Conservation (phyloP, 2,888 invertebrate species). For the Scaptomyza flava region DNA sequence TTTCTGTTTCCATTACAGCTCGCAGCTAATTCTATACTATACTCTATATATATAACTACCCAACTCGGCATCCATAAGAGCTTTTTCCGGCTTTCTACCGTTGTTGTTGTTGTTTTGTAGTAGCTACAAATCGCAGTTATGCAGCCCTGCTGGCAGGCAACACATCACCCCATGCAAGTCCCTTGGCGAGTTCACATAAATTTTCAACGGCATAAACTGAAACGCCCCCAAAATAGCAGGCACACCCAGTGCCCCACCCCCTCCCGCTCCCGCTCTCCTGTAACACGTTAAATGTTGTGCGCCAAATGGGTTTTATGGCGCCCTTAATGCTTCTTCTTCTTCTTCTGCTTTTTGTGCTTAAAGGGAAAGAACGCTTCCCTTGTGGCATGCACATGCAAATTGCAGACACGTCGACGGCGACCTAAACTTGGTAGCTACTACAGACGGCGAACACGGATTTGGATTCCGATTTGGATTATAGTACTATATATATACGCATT, state of each 20-base stretch:
- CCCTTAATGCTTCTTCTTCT: slow-evolving; percentile 9
- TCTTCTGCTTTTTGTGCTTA: slow-evolving; percentile 6
- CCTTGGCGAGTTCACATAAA: slow-evolving; percentile 41
- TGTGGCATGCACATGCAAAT: slow-evolving; percentile 68
- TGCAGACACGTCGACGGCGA: slow-evolving; percentile 65
- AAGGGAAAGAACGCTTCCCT: slow-evolving; percentile 9
- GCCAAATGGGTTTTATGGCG: slow-evolving; percentile 73
- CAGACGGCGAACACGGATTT: slow-evolving; percentile 17
- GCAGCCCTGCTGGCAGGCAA: slow-evolving; percentile 33
- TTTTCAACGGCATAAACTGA: slow-evolving; percentile 58
- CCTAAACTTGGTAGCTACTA: slow-evolving; percentile 7
- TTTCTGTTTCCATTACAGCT: slow-evolving; percentile 3
- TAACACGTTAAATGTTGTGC: slow-evolving; percentile 66
- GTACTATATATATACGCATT: not conserved
- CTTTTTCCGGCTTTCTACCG: slow-evolving; percentile 38
- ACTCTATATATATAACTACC: slow-evolving; percentile 29
- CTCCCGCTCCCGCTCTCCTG: not conserved
- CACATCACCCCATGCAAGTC: slow-evolving; percentile 33
- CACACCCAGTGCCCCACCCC: slow-evolving; percentile 5
- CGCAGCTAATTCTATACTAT: not conserved
- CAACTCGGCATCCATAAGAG: slow-evolving; percentile 37
- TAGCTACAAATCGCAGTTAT: slow-evolving; percentile 46
- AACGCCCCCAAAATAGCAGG: slow-evolving; percentile 45
- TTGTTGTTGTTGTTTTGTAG: slow-evolving; percentile 47
- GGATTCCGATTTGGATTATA: slow-evolving; percentile 15